Evolutionary conservation across 2,888 invertebrate species (phyloP), one percentile per base, ranked within the genome.

Genomic region (Biston betularia): DNA sequence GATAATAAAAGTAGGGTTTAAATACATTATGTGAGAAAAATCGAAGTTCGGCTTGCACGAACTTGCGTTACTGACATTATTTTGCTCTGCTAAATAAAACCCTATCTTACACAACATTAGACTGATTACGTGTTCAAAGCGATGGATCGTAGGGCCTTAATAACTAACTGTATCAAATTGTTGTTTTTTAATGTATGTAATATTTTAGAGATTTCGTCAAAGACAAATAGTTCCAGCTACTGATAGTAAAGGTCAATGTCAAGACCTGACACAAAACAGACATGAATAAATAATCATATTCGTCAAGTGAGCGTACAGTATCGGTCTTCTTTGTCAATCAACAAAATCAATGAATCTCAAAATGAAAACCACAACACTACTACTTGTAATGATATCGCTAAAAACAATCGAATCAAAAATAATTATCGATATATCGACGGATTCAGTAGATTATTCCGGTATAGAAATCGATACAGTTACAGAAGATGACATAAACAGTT

Each of bases 401-500:
- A 55, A 59, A 15, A n/a, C 59, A 34, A 77, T 78, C 3, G 68
- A 82, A 40, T 77, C 85, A 8, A 86, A 83, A 73, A 84, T 91
- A 60, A 76, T 69, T 24, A 77, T 89, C 34, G 74, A 88, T 12
- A 75, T 89, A 35, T 68, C 66, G 45, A 71, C 75, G 0, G 79
- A 75, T n/a, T 69, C 62, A 4, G 69, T 90, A 38, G 64, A 66
- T 1, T 80, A 83, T 71, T 74, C 81, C 0, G 91, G 91, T 6
- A 69, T 75, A 2, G 84, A 89, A 60, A 73, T 77, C 1, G 73
- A 81, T 67, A 48, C 85, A 0, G 76, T 87, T 0, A 76, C 78
- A 4, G 78, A 84, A 38, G 72, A 79, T 14, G 89, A 90, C 58
- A 78, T 85, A 0, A 70, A 77, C n/a, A 54, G 76, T n/a, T 92